phyloP scores from a whole-genome alignment of 2,888 invertebrate genomes.

The Mylabris sibirica region DNA sequence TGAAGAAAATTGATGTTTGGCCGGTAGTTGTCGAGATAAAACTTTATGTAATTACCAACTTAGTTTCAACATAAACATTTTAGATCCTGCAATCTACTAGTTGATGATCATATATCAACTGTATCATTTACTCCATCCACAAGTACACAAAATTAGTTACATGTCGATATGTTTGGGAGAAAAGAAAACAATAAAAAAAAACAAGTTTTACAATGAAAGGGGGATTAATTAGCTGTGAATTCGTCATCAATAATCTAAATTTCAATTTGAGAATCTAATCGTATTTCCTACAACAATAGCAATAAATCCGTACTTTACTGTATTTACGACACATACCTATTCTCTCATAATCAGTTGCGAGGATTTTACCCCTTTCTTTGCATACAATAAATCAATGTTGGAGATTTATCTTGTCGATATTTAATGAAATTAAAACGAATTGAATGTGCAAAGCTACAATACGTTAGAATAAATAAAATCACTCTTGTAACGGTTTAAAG shows the following conservation, averaged over 20 bases:
- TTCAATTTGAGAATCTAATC: neutral
- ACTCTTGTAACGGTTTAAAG: neutral
- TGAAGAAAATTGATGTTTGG: neutral
- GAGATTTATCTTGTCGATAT: constrained; percentile 6
- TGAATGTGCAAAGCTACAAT: neutral
- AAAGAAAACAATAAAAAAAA: neutral
- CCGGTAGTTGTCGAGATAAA: neutral
- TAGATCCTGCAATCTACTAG: neutral
- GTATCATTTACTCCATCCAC: neutral
- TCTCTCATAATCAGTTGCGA: neutral
- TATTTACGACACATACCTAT: constrained; percentile 1
- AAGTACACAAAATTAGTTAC: neutral
- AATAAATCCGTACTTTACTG: neutral
- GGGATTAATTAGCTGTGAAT: neutral
- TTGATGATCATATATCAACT: neutral
- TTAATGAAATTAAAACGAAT: neutral
- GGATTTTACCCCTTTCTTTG: neutral
- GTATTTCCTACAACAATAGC: neutral
- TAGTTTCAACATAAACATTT: neutral
- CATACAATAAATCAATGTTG: neutral
- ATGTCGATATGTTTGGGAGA: neutral
- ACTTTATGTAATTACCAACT: neutral
- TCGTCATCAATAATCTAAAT: neutral
- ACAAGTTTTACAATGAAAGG: neutral
- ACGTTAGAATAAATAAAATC: neutral